phyloP scores from a whole-genome alignment of 2,797 vertebrate genomes.

The Hafferia zeledoni region DNA sequence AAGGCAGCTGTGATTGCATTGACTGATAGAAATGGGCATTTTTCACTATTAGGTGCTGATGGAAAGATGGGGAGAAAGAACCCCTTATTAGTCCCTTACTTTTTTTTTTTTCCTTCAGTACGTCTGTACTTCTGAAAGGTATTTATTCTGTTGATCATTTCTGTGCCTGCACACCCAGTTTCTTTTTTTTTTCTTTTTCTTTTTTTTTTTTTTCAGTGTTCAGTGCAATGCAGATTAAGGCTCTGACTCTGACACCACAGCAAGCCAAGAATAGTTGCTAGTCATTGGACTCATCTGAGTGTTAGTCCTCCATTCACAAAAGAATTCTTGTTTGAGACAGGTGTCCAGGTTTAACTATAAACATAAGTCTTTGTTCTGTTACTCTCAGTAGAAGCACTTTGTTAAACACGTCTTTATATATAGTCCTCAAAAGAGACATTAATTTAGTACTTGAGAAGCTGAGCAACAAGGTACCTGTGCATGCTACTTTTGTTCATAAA shows the following conservation, averaged over 20 bases:
- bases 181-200: neutral
- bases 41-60: neutral
- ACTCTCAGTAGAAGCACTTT: neutral
- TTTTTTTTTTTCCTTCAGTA: neutral
- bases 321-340: neutral
- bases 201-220: neutral
- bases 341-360: neutral
- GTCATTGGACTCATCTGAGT: neutral
- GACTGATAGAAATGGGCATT: neutral
- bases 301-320: neutral
- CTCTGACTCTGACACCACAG: neutral
- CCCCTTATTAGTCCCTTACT: neutral
- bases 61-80: neutral
- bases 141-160: neutral
- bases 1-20: neutral
- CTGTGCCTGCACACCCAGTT: neutral
- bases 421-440: neutral
- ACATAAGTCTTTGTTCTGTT: neutral
- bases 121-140: neutral
- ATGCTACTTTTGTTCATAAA: neutral
- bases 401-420: neutral
- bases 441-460: neutral
- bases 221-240: neutral
- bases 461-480: neutral
- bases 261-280: neutral